Evolutionary conservation across 2,888 invertebrate genomes (phyloP).

Genomic region (Tholera decimalis): DNA sequence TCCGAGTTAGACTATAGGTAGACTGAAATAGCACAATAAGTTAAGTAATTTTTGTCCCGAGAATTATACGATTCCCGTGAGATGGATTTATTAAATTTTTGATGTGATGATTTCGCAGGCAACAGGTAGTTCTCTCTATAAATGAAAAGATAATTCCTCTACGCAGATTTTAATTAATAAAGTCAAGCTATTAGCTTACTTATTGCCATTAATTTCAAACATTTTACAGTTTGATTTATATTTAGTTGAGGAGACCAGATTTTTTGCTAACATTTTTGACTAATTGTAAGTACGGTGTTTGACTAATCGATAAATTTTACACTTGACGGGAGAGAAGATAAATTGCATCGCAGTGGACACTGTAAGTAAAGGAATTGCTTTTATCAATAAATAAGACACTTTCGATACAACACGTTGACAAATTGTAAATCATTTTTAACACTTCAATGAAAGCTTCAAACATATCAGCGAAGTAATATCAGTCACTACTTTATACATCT

Average conservation of each 20-base stretch:
- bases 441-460: slow-evolving; percentile 2
- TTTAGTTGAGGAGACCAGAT: background rate
- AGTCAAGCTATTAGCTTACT: background rate
- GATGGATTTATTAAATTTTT: too few species aligned
- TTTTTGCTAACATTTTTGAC: background rate
- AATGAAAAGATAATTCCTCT: too few species aligned
- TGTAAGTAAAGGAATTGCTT: background rate
- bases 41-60: too few species aligned
- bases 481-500: slow-evolving; percentile 30
- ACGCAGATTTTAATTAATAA: too few species aligned
- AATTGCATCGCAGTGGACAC: background rate
- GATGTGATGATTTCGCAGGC: too few species aligned
- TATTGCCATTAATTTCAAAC: slow-evolving; percentile 9
- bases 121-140: too few species aligned
- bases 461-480: slow-evolving; percentile 11
- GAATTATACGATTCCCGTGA: too few species aligned
- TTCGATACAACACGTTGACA: slow-evolving; percentile 5
- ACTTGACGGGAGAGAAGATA: slow-evolving; percentile 6
- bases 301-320: background rate
- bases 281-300: slow-evolving; percentile 22
- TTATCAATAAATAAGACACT: slow-evolving; percentile 16
- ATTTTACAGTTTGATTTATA: slow-evolving; percentile 7
- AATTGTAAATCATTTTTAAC: slow-evolving; percentile 11
- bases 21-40: too few species aligned
- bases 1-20: too few species aligned